Conservation (phyloP, 2,888 invertebrate species). For the Deroplatys truncata region DNA sequence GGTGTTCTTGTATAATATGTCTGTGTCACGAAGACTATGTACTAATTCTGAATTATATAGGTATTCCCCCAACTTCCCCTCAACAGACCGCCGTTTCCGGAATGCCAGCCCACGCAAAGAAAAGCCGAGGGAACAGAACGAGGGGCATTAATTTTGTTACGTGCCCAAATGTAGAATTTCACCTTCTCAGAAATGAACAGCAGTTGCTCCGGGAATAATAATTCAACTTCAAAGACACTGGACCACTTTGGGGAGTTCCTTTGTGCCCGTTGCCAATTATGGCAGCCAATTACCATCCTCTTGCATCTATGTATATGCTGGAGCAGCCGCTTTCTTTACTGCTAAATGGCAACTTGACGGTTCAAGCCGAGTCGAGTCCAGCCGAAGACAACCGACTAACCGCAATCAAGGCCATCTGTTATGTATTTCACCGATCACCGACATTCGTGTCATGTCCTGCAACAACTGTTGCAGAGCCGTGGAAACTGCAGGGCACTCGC, state of each 20-base stretch:
- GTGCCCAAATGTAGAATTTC: neutral
- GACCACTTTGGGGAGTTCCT: neutral
- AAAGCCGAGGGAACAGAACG: neutral
- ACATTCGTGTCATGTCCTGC: neutral
- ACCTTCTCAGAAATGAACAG: neutral
- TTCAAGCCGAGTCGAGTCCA: neutral
- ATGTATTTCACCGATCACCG: neutral
- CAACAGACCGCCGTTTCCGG: neutral
- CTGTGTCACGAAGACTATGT: no score
- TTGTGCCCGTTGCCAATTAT: neutral
- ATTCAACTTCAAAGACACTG: neutral
- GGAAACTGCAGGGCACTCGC: neutral
- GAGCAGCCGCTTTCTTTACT: neutral
- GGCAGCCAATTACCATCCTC: neutral
- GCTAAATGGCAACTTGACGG: neutral
- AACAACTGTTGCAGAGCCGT: neutral
- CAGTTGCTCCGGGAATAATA: neutral
- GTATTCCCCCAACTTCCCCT: neutral
- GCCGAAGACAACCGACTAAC: neutral
- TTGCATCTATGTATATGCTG: neutral
- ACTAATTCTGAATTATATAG: no score
- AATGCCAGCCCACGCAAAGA: neutral
- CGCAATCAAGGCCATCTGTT: neutral
- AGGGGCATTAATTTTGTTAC: neutral
- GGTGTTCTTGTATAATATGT: no score